Conservation (phyloP, 2,113 vertebrate genomes). For the Bufo bufo region DNA sequence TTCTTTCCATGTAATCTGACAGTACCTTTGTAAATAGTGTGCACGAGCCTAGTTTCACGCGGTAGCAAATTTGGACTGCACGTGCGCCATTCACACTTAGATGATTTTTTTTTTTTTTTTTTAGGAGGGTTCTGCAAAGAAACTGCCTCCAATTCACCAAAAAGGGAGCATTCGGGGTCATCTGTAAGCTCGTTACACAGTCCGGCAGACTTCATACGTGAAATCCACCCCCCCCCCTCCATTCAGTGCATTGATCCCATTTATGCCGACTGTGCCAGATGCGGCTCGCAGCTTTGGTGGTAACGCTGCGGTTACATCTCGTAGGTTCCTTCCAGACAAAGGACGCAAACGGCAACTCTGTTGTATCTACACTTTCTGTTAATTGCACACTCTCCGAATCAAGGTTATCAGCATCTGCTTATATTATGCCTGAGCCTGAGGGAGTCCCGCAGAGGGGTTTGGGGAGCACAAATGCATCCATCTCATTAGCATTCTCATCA, state of each 20-base stretch:
- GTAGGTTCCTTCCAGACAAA: slow-evolving; percentile 28
- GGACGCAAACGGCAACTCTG: background rate
- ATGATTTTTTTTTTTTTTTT: too few species aligned
- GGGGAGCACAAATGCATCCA: slow-evolving; percentile 13
- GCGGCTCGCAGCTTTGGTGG: background rate
- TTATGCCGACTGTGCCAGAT: background rate
- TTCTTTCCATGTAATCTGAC: too few species aligned
- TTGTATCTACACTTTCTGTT: background rate
- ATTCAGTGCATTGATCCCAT: background rate
- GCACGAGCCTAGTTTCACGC: too few species aligned
- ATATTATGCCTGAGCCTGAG: slow-evolving; percentile 30
- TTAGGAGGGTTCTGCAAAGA: background rate
- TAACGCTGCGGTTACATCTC: background rate
- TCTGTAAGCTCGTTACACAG: background rate
- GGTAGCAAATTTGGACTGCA: too few species aligned
- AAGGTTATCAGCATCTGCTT: slow-evolving; percentile 43
- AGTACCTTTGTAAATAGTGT: too few species aligned
- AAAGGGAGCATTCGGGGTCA: background rate
- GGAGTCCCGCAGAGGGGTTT: slow-evolving; percentile 15
- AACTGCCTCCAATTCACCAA: background rate
- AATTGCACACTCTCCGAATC: background rate
- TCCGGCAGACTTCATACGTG: background rate
- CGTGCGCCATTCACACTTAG: too few species aligned
- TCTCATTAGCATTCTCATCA: slow-evolving; percentile 40
- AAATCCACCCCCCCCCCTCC: background rate